These are phyloP conservation scores for Pantala flavescens DNA, from an alignment of 1,140 invertebrate genomes.

Conservation along the genomic window DNA sequence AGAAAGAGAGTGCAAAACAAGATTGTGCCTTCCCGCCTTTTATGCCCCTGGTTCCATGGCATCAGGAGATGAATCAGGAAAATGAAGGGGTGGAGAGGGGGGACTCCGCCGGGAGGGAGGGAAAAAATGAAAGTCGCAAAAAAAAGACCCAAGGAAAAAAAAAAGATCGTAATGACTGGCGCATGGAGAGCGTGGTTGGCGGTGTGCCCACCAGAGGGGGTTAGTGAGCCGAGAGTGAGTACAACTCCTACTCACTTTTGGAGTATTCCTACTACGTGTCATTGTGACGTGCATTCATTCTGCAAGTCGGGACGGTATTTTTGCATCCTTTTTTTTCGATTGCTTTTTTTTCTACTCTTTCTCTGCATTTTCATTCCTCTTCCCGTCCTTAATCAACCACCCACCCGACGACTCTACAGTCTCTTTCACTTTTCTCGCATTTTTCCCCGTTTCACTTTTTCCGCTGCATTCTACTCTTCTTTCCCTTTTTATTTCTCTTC, in stretches of 20 bases:
- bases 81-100: neutral
- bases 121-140: neutral
- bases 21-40: too few relatives aligned
- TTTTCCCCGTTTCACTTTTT: too few relatives aligned
- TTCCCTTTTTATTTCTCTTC: too few relatives aligned
- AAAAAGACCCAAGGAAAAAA: neutral
- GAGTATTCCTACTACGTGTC: constrained; percentile 8
- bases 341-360: neutral
- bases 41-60: too few relatives aligned
- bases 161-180: neutral
- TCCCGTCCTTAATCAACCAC: neutral
- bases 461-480: too few relatives aligned
- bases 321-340: neutral
- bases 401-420: too few relatives aligned
- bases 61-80: neutral
- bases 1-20: too few relatives aligned
- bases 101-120: neutral
- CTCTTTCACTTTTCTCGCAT: too few relatives aligned
- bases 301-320: neutral
- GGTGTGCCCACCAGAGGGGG: neutral
- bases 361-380: neutral
- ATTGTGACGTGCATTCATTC: constrained; percentile 9
- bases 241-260: neutral
- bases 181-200: neutral
- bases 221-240: neutral